A percentile compares a stretch with the other conserved stretches of the same genome.
Conservation (phyloP, 2,797 vertebrate genomes). For the Nyctalus aviator region DNA sequence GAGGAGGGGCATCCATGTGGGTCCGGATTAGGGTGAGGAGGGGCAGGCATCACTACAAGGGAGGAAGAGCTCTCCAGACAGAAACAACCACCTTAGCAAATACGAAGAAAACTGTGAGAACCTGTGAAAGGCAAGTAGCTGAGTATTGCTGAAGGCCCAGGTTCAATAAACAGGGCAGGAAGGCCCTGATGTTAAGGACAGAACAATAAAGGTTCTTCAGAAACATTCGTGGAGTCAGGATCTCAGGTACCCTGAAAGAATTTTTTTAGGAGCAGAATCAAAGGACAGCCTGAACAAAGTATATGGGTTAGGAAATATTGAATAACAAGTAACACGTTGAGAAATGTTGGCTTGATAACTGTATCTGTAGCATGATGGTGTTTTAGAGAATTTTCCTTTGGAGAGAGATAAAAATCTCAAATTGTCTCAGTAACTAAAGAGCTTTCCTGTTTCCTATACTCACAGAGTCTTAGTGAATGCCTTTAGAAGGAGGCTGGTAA, state of each 20-base stretch:
- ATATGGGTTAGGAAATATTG: not conserved
- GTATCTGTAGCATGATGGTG: not conserved
- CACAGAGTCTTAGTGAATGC: conserved; percentile 19
- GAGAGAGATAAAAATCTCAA: not conserved
- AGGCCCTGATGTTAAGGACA: not conserved
- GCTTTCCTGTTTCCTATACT: not conserved
- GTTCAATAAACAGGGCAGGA: not conserved
- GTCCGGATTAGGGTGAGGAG: not conserved
- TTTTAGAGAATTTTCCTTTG: conserved; percentile 47
- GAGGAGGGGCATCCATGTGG: not conserved
- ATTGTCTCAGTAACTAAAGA: not conserved
- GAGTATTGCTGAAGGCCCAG: not conserved
- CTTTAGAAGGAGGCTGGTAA: not conserved
- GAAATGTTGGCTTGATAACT: not conserved
- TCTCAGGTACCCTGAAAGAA: not conserved
- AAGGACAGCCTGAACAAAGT: conserved; percentile 8
- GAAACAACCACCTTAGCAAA: not conserved
- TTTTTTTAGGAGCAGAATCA: conserved; percentile 16
- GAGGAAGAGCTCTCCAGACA: not conserved
- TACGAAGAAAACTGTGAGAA: not conserved
- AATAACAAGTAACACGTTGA: not conserved
- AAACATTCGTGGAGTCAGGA: not conserved
- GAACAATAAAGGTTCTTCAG: conserved; percentile 5
- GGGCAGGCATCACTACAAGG: not conserved
- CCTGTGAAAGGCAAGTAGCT: not conserved